phyloP scores from a whole-genome alignment of 2,797 vertebrate species.

The Myotis pilosus region DNA sequence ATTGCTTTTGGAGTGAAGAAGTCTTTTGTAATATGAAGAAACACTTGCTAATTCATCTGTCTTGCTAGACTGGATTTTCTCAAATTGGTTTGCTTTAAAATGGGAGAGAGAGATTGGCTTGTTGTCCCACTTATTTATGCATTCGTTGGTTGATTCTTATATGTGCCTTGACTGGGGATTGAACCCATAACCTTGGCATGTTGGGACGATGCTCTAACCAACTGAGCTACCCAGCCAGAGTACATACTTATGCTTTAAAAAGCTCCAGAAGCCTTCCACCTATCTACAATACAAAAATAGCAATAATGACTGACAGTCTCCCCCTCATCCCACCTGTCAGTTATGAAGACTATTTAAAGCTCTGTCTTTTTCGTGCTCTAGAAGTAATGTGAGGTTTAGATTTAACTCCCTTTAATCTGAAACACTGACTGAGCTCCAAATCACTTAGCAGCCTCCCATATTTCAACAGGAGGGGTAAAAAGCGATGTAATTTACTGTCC shows the following conservation, averaged over 20 bases:
- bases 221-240: not conserved
- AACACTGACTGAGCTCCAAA: constrained; percentile 54
- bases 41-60: constrained; percentile 24
- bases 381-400: constrained; percentile 70
- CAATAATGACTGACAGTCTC: constrained; percentile 25
- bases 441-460: constrained; percentile 65
- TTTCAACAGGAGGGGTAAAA: constrained; percentile 56
- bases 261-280: constrained; percentile 32
- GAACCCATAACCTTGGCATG: not conserved
- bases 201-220: not conserved
- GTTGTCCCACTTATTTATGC: not conserved
- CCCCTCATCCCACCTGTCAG: not conserved
- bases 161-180: not conserved
- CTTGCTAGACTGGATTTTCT: constrained; percentile 40
- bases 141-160: not conserved
- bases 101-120: not conserved
- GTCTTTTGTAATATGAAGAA: constrained; percentile 38
- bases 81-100: constrained; percentile 49
- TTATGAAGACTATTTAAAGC: constrained; percentile 66
- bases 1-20: constrained; percentile 54
- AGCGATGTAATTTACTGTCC: constrained; percentile 70
- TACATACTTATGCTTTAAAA: constrained; percentile 38
- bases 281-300: constrained; percentile 64
- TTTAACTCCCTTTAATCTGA: constrained; percentile 73
- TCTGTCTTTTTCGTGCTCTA: constrained; percentile 61